A percentile compares a stretch with the other conserved stretches of the same genome.
These are phyloP conservation scores for Spodoptera exigua DNA, from an alignment of 2,888 invertebrate species.

Conservation along the genomic window DNA sequence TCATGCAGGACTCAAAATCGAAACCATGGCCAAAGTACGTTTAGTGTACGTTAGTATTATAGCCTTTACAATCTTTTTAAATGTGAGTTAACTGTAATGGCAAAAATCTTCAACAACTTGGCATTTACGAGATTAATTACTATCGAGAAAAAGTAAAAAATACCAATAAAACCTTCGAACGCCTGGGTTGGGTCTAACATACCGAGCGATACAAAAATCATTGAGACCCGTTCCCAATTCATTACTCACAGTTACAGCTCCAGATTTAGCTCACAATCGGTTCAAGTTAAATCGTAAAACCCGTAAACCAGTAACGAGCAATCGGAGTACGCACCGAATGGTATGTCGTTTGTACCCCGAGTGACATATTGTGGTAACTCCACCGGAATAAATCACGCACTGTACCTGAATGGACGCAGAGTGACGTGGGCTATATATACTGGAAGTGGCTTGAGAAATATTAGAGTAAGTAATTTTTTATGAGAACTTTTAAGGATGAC, in stretches of 20 bases:
- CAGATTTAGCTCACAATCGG: constrained; percentile 45
- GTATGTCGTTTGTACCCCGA: constrained; percentile 68
- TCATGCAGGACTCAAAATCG: no score
- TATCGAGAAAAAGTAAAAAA: no score
- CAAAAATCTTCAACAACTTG: no score
- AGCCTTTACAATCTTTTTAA: no score
- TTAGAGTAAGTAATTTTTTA: no score
- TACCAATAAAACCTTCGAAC: no score
- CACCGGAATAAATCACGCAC: constrained; percentile 74
- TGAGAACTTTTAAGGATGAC: no score
- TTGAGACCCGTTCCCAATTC: constrained; percentile 22
- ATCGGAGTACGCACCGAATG: constrained; percentile 66
- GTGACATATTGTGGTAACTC: constrained; percentile 81
- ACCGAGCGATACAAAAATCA: constrained; percentile 8
- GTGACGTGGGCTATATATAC: constrained; percentile 22
- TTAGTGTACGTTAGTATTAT: no score
- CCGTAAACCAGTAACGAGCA: constrained; percentile 62
- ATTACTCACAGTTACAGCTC: constrained; percentile 36
- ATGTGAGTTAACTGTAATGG: no score
- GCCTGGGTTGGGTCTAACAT: no score
- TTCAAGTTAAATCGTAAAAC: constrained; percentile 57
- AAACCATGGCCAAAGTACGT: no score
- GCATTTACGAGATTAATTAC: no score
- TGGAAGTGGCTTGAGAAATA: constrained; percentile 37
- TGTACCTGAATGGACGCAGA: constrained; percentile 67